A percentile compares a stretch with the other conserved stretches of the same genome.
These are phyloP conservation scores for Glareola pratincola DNA, from an alignment of 2,113 vertebrate species.

Conservation along the genomic window DNA sequence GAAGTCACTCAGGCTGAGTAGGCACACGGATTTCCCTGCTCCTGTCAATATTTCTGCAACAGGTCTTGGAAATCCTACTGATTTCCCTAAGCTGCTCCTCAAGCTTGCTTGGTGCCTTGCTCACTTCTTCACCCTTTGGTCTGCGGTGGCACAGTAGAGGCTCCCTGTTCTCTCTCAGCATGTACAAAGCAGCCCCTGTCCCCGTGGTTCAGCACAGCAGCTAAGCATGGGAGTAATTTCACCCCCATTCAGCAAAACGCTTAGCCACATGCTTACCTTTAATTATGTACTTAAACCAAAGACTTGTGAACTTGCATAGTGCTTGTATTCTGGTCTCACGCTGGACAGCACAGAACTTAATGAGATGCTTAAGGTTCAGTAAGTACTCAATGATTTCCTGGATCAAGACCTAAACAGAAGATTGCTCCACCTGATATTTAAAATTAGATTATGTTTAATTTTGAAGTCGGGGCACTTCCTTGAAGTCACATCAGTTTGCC, in stretches of 20 bases:
- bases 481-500: neutral
- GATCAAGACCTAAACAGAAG: conserved; percentile 23
- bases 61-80: neutral
- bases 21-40: neutral
- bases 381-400: conserved; percentile 31
- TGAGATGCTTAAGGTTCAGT: neutral
- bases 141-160: accelerated
- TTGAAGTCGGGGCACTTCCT: neutral
- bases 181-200: conserved; percentile 29
- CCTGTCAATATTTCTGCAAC: neutral
- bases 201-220: neutral
- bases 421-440: conserved; percentile 26
- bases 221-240: neutral
- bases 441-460: neutral
- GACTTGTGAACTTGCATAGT: neutral
- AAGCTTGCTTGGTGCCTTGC: neutral
- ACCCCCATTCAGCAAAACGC: neutral
- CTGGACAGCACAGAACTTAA: conserved; percentile 24
- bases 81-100: neutral
- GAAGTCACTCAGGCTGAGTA: neutral
- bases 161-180: neutral
- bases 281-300: conserved; percentile 45
- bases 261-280: conserved; percentile 39
- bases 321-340: neutral
- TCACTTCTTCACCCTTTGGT: accelerated